A percentile compares a stretch with the other conserved stretches of the same genome.
phyloP scores from a whole-genome alignment of 1,140 invertebrate species.

The Medauroidea extradentata region DNA sequence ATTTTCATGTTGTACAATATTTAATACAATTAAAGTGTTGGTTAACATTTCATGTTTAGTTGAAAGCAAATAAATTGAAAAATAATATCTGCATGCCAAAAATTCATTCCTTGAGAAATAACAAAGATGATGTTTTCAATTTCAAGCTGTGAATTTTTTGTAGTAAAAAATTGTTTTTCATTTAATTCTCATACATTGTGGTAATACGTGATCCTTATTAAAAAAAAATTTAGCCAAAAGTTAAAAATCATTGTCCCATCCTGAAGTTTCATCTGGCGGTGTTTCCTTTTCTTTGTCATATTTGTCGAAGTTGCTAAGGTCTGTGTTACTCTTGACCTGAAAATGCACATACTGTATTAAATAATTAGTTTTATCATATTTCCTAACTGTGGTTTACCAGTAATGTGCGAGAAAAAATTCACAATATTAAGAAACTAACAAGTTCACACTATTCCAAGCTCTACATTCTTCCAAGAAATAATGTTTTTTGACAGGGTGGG shows the following conservation, averaged over 20 bases:
- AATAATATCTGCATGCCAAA: background rate
- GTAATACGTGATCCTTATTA: background rate
- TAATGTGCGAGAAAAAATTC: too few relatives aligned
- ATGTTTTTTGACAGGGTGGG: too few relatives aligned
- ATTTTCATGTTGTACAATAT: too few relatives aligned
- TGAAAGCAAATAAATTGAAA: background rate
- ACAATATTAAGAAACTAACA: too few relatives aligned
- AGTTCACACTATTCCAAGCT: too few relatives aligned
- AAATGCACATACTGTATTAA: too few relatives aligned
- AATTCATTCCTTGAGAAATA: background rate
- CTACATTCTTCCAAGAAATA: too few relatives aligned
- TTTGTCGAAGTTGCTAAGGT: slow-evolving; percentile 66
- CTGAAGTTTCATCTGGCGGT: slow-evolving; percentile 63
- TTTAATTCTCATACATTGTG: background rate
- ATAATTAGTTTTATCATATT: too few relatives aligned
- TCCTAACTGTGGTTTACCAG: too few relatives aligned
- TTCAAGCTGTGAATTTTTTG: background rate
- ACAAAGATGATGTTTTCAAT: background rate
- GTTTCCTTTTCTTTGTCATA: slow-evolving; percentile 58
- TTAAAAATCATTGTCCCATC: slow-evolving; percentile 70
- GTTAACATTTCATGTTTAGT: too few relatives aligned
- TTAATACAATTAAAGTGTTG: too few relatives aligned
- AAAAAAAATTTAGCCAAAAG: background rate
- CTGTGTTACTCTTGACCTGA: slow-evolving; percentile 45
- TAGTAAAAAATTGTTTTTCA: background rate